These are phyloP conservation scores for Scyliorhinus canicula DNA, from an alignment of 2,797 vertebrate genomes.

Conservation along the genomic window DNA sequence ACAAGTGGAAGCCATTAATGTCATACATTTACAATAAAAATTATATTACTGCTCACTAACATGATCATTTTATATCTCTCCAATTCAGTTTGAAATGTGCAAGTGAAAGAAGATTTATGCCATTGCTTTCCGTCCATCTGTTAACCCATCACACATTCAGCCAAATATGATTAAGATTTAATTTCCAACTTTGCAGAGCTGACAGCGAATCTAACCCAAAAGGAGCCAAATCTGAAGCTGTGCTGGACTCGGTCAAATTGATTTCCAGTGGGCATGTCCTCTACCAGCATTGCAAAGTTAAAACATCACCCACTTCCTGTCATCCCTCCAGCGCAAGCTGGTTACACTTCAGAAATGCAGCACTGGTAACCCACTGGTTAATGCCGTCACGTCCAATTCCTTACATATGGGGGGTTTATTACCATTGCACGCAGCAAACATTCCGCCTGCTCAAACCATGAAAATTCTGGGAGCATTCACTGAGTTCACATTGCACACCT, in stretches of 20 bases:
- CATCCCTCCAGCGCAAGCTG: not conserved
- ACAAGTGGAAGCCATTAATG: conserved; percentile 25
- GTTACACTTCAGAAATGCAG: not conserved
- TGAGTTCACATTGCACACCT: not conserved
- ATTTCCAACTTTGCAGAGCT: not conserved
- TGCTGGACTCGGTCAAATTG: not conserved
- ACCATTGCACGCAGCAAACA: not conserved
- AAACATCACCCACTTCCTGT: not conserved
- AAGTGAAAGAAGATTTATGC: not conserved
- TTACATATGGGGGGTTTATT: not conserved
- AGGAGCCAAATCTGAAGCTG: not conserved
- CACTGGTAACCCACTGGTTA: not conserved
- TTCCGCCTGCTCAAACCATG: not conserved
- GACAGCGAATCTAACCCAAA: not conserved
- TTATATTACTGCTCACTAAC: conserved; percentile 30
- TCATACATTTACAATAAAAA: conserved; percentile 25
- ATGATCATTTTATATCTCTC: not conserved
- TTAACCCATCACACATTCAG: not conserved
- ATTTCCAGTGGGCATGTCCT: not conserved
- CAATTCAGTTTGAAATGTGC: not conserved
- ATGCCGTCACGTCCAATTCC: not conserved
- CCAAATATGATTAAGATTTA: conserved; percentile 1
- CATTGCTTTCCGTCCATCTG: not conserved
- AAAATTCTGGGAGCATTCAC: not conserved
- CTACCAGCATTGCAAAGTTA: not conserved